These are phyloP conservation scores for Uromys caudimaculatus DNA, from an alignment of 2,797 vertebrate genomes.

Conservation along the genomic window DNA sequence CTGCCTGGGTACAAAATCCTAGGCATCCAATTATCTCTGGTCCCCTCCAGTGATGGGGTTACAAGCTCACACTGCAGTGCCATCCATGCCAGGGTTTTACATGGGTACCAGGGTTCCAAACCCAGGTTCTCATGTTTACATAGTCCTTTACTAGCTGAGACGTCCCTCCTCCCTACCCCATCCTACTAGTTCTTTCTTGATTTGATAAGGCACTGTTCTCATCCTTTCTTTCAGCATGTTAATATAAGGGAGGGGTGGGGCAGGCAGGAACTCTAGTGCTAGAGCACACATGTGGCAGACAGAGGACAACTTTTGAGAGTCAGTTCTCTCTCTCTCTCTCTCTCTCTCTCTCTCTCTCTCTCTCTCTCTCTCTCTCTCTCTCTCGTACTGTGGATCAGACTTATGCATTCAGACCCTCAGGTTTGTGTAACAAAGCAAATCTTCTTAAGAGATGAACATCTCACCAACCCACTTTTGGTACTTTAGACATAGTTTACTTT, in stretches of 20 bases:
- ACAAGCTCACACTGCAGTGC: not conserved
- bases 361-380: not conserved
- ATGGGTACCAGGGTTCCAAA: not conserved
- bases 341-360: too few species aligned
- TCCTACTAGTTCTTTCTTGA: not conserved
- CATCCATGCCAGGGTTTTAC: not conserved
- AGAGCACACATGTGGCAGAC: not conserved
- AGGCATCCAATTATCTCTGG: not conserved
- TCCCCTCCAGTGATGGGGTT: too few species aligned
- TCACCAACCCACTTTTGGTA: not conserved
- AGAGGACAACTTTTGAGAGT: not conserved
- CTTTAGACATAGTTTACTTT: conserved; percentile 1
- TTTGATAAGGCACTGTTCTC: not conserved
- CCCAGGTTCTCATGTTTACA: not conserved
- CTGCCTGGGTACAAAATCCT: not conserved
- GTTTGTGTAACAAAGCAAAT: not conserved
- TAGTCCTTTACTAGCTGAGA: not conserved
- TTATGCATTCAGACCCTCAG: not conserved
- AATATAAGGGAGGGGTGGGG: not conserved
- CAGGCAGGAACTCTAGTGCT: too few species aligned
- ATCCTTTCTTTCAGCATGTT: not conserved
- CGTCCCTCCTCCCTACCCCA: not conserved
- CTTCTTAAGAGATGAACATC: not conserved
- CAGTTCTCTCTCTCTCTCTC: too few species aligned
- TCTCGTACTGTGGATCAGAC: not conserved